These are phyloP conservation scores for Scortum barcoo DNA, from an alignment of 2,113 vertebrate genomes.

Conservation along the genomic window DNA sequence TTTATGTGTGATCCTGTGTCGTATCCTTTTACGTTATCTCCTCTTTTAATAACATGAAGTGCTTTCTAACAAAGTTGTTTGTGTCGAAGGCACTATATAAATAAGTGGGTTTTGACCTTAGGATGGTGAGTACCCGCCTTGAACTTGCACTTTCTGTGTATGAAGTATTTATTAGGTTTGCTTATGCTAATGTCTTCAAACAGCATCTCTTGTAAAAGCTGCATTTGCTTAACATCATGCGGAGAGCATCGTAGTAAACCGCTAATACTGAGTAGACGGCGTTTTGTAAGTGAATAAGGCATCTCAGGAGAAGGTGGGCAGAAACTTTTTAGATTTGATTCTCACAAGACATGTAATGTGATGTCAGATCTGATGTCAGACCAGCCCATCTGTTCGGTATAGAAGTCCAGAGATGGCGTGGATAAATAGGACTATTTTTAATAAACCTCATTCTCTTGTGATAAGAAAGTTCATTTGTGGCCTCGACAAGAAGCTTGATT, in stretches of 20 bases:
- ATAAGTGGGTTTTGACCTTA: slow-evolving; percentile 43
- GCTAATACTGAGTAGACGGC: slow-evolving; percentile 31
- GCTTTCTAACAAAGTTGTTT: slow-evolving; percentile 64
- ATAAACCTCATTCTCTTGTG: not conserved
- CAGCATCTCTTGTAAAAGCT: slow-evolving; percentile 34
- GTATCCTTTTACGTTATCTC: slow-evolving; percentile 12
- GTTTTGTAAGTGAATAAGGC: slow-evolving; percentile 26
- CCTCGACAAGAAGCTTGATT: not conserved
- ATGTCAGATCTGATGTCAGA: not conserved
- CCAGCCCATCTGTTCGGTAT: not conserved
- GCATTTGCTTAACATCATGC: slow-evolving; percentile 15
- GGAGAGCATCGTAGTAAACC: not conserved
- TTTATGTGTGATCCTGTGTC: slow-evolving; percentile 26
- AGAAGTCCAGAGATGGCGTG: not conserved
- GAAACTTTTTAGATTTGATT: not conserved
- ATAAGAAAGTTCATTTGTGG: not conserved
- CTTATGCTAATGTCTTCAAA: slow-evolving; percentile 28
- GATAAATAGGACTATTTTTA: not conserved
- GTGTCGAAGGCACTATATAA: slow-evolving; percentile 24
- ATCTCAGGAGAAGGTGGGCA: not conserved
- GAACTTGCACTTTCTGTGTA: slow-evolving; percentile 40
- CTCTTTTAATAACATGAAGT: slow-evolving; percentile 58
- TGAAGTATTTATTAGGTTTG: slow-evolving; percentile 56
- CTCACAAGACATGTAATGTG: not conserved
- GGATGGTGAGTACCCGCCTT: slow-evolving; percentile 38